These are phyloP conservation scores for Camponotus pennsylvanicus DNA, from an alignment of 1,140 invertebrate genomes.

Conservation along the genomic window DNA sequence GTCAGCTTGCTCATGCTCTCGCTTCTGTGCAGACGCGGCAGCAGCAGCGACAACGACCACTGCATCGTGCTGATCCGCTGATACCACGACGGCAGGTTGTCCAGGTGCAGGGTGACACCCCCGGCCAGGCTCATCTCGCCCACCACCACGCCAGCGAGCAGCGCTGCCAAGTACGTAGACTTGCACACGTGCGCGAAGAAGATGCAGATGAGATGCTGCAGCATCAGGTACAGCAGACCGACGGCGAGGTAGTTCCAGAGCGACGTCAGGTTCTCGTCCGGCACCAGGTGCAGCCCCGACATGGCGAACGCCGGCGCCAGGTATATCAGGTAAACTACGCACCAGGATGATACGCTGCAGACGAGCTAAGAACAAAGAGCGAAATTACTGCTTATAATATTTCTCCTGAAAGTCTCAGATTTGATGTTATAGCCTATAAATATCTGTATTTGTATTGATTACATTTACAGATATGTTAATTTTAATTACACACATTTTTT, in stretches of 20 bases:
- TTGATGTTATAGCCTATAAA: too few species aligned
- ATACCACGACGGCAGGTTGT: constrained; percentile 89
- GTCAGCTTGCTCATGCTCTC: constrained; percentile 85
- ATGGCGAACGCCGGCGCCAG: constrained; percentile 95
- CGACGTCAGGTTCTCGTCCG: constrained; percentile 82
- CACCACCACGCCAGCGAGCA: constrained; percentile 89
- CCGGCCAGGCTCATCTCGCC: constrained; percentile 89
- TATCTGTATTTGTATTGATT: neutral
- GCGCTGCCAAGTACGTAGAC: constrained; percentile 86
- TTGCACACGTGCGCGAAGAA: constrained; percentile 89
- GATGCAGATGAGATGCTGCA: constrained; percentile 90
- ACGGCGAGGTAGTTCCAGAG: constrained; percentile 81
- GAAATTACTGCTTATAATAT: neutral
- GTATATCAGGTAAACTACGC: constrained; percentile 92
- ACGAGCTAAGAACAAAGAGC: constrained; percentile 85
- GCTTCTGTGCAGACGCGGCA: constrained; percentile 89
- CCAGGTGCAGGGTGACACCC: constrained; percentile 91
- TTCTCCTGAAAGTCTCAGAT: neutral
- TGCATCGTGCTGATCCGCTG: constrained; percentile 90
- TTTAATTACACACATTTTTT: neutral
- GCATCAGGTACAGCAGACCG: constrained; percentile 92
- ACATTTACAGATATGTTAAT: neutral
- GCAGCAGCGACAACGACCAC: constrained; percentile 91
- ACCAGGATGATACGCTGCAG: constrained; percentile 88
- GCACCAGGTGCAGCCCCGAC: constrained; percentile 90